Evolutionary conservation across 2,113 vertebrate species (phyloP), one percentile per base, ranked within the genome.

Genomic region (Cololabis saira): DNA sequence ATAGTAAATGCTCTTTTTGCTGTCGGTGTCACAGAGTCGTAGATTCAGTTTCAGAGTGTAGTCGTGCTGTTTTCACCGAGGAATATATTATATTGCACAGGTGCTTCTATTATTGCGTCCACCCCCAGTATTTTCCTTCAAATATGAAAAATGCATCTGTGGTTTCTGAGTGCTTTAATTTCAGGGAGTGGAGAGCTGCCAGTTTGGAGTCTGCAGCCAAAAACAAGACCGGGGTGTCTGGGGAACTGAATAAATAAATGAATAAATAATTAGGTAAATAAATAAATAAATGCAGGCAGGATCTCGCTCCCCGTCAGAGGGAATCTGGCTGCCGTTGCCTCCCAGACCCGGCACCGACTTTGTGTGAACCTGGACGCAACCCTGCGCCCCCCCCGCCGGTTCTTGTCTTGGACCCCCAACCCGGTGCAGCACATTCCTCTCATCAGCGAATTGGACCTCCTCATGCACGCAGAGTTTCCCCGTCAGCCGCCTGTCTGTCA

Each of bases 401-500:
- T 27, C 24, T 15, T 41, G 68, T 61, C 50, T 43, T 45, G 52
- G 65, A 59, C 74, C 49, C 40, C 70, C 67, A 51, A 42, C 43
- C 57, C 85, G 86, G 84, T 84, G 87, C 85, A 76, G 77, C 70
- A 80, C 89, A 89, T 90, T 90, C 87, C 82, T 88, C 89, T 82
- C 89, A 90, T 89, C 71, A 71, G 62, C 63, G 89, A 87, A 90
- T 87, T 85, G 89, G 89, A 90, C 90, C 87, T 91, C 87, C 74
- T 86, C 80, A 83, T 91, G 90, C 89, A 91, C 90, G 71, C 89
- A 72, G 84, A 21, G 61, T 82, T 80, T 83, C 82, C 61, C 88
- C 85, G 81, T 90, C 87, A 85, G 84, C 87, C 83, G 87, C 87
- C 75, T 88, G 87, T 85, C 86, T 88, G 91, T 92, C 92, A 87